Conservation (phyloP, 2,113 vertebrate genomes). For the Platycercus adscitus region DNA sequence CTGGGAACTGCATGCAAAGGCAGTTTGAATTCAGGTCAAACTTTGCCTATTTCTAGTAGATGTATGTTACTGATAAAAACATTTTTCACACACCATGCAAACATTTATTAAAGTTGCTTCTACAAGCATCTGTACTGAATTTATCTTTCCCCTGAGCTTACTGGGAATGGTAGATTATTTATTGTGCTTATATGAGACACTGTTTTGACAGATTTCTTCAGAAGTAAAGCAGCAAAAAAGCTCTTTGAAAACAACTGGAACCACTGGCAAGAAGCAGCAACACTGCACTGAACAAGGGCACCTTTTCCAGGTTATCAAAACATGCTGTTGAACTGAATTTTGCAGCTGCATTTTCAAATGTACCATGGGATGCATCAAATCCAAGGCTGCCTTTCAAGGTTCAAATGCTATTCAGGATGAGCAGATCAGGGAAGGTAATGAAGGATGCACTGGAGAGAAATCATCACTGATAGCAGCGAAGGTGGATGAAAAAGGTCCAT, state of each 20-base stretch:
- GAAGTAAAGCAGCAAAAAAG: slow-evolving; percentile 18
- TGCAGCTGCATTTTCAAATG: slow-evolving; percentile 56
- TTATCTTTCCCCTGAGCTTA: background rate
- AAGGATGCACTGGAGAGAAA: slow-evolving; percentile 67
- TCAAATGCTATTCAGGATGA: slow-evolving; percentile 70
- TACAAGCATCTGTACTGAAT: background rate
- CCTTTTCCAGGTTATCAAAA: background rate
- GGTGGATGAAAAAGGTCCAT: slow-evolving; percentile 6
- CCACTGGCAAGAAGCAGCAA: background rate
- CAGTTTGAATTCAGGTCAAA: background rate
- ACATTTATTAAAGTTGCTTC: background rate
- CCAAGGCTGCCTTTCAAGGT: slow-evolving; percentile 81
- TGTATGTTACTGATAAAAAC: background rate
- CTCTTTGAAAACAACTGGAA: background rate
- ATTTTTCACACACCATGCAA: background rate
- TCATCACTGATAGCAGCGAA: slow-evolving; percentile 65
- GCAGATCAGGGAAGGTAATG: slow-evolving; percentile 14
- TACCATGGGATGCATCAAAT: slow-evolving; percentile 96
- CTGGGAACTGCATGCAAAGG: background rate
- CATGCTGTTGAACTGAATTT: slow-evolving; percentile 53
- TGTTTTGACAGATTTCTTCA: slow-evolving; percentile 65
- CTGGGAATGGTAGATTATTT: background rate
- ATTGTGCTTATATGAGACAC: background rate
- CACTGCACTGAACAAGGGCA: background rate
- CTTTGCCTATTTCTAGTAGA: background rate